Base-by-base conservation (phyloP, 2,797 vertebrate species). In the Microhierax caerulescens region DNA sequence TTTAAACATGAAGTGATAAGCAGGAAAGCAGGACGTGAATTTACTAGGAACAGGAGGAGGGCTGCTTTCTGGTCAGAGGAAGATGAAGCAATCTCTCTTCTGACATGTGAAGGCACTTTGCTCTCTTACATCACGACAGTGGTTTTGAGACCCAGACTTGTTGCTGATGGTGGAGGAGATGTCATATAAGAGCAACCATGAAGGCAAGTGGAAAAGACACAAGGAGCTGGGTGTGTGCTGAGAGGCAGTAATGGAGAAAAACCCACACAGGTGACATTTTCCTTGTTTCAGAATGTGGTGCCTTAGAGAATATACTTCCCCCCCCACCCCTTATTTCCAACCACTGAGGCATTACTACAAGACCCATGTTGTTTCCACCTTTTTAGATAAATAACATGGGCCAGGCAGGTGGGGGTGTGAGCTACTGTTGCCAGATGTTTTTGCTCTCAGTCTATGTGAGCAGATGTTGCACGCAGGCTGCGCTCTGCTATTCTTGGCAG, bases 401-500 rank as follows among this genome's bases (percentile, higher is more conserved):
- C 73, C 37, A 61, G 48, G 50, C 16, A 59, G 77, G 53, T 72
- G 36, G 24, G 39, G n/a, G 39, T 7, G 45, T 39, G 68, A 94
- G 61, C 41, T 74, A 7, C 73, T n/a, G 8, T 8, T 43, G 65
- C 94, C 95, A 96, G 96, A 85, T 90, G 96, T 89, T 95, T 87
- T 45, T 67, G 28, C 80, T 93, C 34, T 85, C 43, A 3, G 41
- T 67, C 76, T 41, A 19, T 19, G 43, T 5, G 65, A 95, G 81
- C 96, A 97, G 97, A 92, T 97, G 94, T 91, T 92, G 75, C 41
- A 51, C 11, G 23, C 74, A 81, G 85, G 78, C 75, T 56, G 74
- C 85, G 96, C 85, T 50, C 37, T 76, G 93, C 39, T 88, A 60
- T 95, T 94, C 95, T 93, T 95, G 95, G 92, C 95, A 95, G 92